phyloP scores from a whole-genome alignment of 2,888 invertebrate species.

The Hoplodrina ambigua region DNA sequence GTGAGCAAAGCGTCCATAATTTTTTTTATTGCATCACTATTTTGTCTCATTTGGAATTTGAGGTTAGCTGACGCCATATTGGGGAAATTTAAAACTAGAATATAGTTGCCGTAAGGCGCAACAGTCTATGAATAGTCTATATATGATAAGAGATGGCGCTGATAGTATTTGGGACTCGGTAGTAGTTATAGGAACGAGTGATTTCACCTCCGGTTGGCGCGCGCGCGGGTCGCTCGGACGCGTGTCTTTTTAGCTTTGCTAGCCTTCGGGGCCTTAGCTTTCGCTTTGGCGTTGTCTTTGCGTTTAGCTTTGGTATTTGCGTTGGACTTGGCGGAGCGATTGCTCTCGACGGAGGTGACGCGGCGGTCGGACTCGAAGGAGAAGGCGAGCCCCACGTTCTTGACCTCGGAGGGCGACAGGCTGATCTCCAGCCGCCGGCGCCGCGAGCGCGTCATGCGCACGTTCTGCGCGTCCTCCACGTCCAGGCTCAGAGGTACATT shows the following conservation, averaged over 20 bases:
- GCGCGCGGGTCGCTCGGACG: conserved; percentile 74
- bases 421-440: conserved; percentile 80
- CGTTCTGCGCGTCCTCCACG: conserved; percentile 65
- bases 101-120: conserved; percentile 68
- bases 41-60: conserved; percentile 78
- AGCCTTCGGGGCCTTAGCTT: conserved; percentile 57
- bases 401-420: conserved; percentile 82
- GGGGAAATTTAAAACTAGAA: conserved; percentile 64
- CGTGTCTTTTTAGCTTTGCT: conserved; percentile 76
- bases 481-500: conserved; percentile 67
- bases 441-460: conserved; percentile 83
- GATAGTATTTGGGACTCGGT: conserved; percentile 32
- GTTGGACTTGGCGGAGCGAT: conserved; percentile 69
- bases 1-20: conserved; percentile 73
- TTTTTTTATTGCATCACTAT: conserved; percentile 77
- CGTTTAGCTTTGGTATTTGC: conserved; percentile 67
- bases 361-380: conserved; percentile 83
- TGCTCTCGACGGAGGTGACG: conserved; percentile 78
- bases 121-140: conserved; percentile 70
- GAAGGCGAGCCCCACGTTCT: conserved; percentile 74
- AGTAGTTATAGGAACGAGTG: conserved; percentile 27
- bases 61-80: conserved; percentile 71
- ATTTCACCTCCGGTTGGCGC: conserved; percentile 80
- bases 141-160: conserved; percentile 63
- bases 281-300: conserved; percentile 58